Evolutionary conservation across 2,113 vertebrate species (phyloP).

Genomic region (Phyllopteryx taeniolatus): DNA sequence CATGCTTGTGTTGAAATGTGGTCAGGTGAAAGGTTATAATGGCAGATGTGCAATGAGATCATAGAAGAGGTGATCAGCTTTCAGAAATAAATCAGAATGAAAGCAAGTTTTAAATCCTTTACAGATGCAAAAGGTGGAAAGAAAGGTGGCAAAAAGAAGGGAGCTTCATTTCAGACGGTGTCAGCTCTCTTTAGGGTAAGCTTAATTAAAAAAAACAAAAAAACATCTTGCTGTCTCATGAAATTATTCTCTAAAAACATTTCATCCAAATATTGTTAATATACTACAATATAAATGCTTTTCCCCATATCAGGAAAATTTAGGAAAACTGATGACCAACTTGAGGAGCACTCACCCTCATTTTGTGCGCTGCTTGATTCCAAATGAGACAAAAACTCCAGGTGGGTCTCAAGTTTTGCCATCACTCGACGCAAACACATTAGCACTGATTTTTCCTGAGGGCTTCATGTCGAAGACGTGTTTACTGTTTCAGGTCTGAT

Average conservation of each 20-base stretch:
- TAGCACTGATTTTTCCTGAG: not conserved
- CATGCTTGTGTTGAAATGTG: not conserved
- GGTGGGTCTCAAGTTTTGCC: conserved; percentile 58
- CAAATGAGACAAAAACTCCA: conserved; percentile 93
- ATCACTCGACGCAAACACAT: not conserved
- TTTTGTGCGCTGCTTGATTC: conserved; percentile 93
- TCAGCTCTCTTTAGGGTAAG: conserved; percentile 86
- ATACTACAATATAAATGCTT: conserved; percentile 17
- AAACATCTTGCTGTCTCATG: not conserved
- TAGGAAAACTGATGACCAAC: conserved; percentile 92
- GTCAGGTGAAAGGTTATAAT: not conserved
- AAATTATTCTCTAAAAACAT: not conserved
- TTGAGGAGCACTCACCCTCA: conserved; percentile 89
- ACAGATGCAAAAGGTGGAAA: conserved; percentile 63
- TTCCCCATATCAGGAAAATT: conserved; percentile 79
- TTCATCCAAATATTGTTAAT: conserved; percentile 1
- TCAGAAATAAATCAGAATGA: not conserved
- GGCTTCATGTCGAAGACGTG: not conserved
- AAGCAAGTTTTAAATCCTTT: not conserved
- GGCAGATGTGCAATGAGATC: not conserved
- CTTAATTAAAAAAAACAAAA: not conserved
- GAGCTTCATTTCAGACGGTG: conserved; percentile 90
- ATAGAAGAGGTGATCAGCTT: not conserved
- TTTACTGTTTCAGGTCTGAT: conserved; percentile 74
- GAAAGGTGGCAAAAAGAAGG: conserved; percentile 89